Evolutionary conservation across 2,113 vertebrate genomes (phyloP).

Genomic region (Silurus asotus): DNA sequence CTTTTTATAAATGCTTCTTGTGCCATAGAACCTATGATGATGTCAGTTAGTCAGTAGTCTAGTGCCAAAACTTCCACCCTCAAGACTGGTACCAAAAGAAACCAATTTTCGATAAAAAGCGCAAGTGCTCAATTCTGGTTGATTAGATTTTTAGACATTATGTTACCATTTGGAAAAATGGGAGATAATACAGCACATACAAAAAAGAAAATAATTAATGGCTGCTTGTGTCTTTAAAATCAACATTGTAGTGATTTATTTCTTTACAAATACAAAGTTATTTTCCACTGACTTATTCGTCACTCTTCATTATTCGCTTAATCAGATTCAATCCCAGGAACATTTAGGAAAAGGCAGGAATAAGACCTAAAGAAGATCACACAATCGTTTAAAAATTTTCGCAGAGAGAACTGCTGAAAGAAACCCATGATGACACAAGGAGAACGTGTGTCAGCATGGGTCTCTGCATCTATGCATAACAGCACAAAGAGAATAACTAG

Average conservation of each 20-base stretch:
- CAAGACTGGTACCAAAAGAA: not conserved
- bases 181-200: not conserved
- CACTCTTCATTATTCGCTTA: too few relatives aligned
- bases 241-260: not conserved
- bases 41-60: not conserved
- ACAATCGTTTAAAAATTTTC: not conserved
- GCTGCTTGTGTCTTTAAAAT: not conserved
- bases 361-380: not conserved
- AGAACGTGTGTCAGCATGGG: not conserved
- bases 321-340: too few relatives aligned
- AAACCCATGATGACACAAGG: not conserved
- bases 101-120: not conserved
- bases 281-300: too few relatives aligned
- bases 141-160: not conserved
- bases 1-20: not conserved
- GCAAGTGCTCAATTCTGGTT: not conserved
- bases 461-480: too few relatives aligned
- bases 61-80: not conserved
- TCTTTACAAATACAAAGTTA: too few relatives aligned
- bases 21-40: not conserved
- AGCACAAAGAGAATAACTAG: too few relatives aligned
- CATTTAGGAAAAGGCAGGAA: not conserved
- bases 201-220: constrained; percentile 10
- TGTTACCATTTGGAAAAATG: not conserved
- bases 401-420: not conserved